Conservation (phyloP, 92 coral and sea anemone species). For the Anthopleura xanthogrammica region DNA sequence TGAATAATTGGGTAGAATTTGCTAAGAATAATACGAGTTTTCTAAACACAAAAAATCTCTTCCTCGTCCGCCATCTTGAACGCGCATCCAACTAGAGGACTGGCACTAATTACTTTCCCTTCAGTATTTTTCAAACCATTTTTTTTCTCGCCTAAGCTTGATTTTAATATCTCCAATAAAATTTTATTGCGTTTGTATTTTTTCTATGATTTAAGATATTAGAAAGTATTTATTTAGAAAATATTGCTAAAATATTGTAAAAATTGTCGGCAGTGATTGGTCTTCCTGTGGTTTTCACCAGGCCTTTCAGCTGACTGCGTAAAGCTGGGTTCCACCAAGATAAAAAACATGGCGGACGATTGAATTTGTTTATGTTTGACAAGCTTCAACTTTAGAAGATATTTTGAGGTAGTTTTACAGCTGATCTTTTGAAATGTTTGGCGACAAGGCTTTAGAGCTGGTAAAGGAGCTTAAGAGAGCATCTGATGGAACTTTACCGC, state of each 20-base stretch:
- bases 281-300: conserved; percentile 23
- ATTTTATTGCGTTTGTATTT: not conserved
- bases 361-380: not conserved
- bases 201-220: not conserved
- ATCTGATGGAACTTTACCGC: conserved; percentile 84
- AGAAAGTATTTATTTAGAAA: not conserved
- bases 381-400: no score
- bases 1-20: not conserved
- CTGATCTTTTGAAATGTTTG: conserved; percentile 61
- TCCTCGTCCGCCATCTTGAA: conserved; percentile 31
- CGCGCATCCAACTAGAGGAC: not conserved
- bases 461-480: conserved; percentile 91
- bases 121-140: not conserved
- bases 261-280: not conserved
- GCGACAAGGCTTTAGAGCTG: conserved; percentile 95
- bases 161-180: no score
- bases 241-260: not conserved
- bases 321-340: not conserved
- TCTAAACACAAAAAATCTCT: not conserved
- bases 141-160: not conserved
- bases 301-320: not conserved
- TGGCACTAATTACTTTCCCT: conserved; percentile 1
- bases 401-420: not conserved
- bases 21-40: not conserved
- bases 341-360: conserved; percentile 23